Base-by-base conservation (phyloP, 2,888 invertebrate genomes). In the Philaethria dido region DNA sequence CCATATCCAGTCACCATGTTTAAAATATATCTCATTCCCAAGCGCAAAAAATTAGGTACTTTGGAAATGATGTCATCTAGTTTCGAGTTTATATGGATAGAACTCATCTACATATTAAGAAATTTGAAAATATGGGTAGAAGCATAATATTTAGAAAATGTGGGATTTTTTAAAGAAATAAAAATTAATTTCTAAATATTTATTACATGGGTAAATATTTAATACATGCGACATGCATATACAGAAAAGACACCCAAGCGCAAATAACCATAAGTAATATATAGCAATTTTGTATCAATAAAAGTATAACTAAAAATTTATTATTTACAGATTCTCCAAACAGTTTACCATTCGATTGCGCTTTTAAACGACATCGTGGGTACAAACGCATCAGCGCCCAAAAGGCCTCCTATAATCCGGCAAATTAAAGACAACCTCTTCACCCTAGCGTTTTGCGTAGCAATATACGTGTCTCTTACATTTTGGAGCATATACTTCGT, bases 401-500 rank as follows among this genome's bases (percentile, higher is more conserved):
- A 93, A 74, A 94, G 93, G 57, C 80, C 92, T 16, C 94, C 96
- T 9, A 74, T 95, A 20, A 93, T 96, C 59, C 93, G 96, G 62
- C 93, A 89, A 80, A 74, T 96, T 44, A 95, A 96, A 81, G 96
- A 96, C 79, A 91, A 89, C 61, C 72, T 95, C 3, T 94, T 95
- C 81, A 88, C 95, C 36, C 82, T 96, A 66, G 95, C 96, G 16
- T 97, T 97, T 75, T 96, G 97, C 0, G 79, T 96, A 1, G 95
- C 96, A 4, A 88, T 96, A 84, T 96, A 96, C 89, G 98, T 98
- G 1, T 95, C 96, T n/a, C 75, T 95, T 0, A 94, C 96, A 3
- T 99, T 98, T 85, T 99, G 99, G 99, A 89, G 93, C 0, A 86
- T 99, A 22, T 98, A 97, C 91, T 90, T 94, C 25, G 93, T 98